Evolutionary conservation across 2,888 invertebrate species (phyloP), one percentile per base, ranked within the genome.

Genomic region (Liodrosophila aerea): DNA sequence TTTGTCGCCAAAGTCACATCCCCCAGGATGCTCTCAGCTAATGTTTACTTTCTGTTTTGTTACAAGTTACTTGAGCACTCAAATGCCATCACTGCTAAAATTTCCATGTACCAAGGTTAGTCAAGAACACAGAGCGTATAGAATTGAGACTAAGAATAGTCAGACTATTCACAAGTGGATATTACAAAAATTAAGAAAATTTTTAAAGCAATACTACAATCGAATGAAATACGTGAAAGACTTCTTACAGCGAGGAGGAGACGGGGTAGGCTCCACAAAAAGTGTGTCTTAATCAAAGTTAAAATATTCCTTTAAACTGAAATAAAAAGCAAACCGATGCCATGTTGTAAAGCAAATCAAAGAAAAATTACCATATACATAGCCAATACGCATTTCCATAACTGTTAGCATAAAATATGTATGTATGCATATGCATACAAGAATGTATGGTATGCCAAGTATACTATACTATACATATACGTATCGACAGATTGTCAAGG

Each of bases 1-100:
- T 54, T 76, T 58, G 60, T 73, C 73, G 69, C 65, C 73, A 58
- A 53, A 61, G 58, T 30, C 53, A 39, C 27, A 33, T 56, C 64
- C 58, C 53, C 34, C 8, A 49, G 52, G 64, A 36, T 37, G 16
- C 36, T 34, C 37, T 47, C 27, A 41, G 27, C 47, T 58, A 46
- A 54, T 54, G 51, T 51, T 47, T 22, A 22, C 22, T 22, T 22
- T 22, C 5, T 7, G 27, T 52, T 56, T 72, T 59, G 56, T 52
- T 33, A 56, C 37, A 29, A 27, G n/a, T 40, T 71, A 37, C 52
- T 33, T 52, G 56, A 41, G 51, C 57, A 59, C 59, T 62, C 57
- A 33, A 76, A 59, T 62, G 47, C n/a, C 33, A 49, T 63, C 41
- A 27, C 13, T 27, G 36, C 31, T 41, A 30, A 63, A 53, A 34